These are phyloP conservation scores for Norana najaformis DNA, from an alignment of 2,888 invertebrate species.

Conservation along the genomic window DNA sequence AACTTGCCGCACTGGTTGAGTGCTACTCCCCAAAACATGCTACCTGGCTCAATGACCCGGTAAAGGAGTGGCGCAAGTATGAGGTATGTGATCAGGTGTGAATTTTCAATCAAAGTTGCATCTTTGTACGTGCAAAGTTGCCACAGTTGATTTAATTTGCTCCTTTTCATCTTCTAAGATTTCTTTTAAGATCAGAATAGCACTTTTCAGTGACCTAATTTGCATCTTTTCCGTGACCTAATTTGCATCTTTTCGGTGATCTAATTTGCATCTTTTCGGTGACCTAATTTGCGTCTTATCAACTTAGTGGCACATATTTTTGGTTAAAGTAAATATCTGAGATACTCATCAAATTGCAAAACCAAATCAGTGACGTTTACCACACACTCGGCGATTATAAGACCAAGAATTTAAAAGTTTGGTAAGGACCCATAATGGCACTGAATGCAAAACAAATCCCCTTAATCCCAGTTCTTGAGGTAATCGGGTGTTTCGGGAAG, in stretches of 20 bases:
- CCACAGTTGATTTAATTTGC: neutral
- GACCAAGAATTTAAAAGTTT: too few species aligned
- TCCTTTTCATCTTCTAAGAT: neutral
- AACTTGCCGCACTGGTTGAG: conserved; percentile 88
- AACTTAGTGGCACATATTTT: neutral
- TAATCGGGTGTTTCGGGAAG: too few species aligned
- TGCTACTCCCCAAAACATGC: conserved; percentile 86
- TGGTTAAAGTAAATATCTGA: neutral
- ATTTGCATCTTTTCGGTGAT: too few species aligned
- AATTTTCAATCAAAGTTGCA: too few species aligned
- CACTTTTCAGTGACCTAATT: neutral
- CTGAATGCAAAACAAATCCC: too few species aligned
- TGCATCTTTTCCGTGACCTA: neutral
- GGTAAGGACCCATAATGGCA: too few species aligned
- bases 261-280: neutral
- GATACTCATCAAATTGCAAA: too few species aligned
- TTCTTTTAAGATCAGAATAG: neutral
- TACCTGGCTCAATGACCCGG: conserved; percentile 57
- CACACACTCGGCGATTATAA: too few species aligned
- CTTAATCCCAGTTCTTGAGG: too few species aligned
- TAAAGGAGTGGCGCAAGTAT: neutral
- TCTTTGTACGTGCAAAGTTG: neutral
- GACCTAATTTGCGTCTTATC: neutral
- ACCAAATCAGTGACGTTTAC: too few species aligned
- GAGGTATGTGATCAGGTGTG: neutral